These are phyloP conservation scores for Nebria ingens DNA, from an alignment of 1,140 invertebrate genomes.

Conservation along the genomic window DNA sequence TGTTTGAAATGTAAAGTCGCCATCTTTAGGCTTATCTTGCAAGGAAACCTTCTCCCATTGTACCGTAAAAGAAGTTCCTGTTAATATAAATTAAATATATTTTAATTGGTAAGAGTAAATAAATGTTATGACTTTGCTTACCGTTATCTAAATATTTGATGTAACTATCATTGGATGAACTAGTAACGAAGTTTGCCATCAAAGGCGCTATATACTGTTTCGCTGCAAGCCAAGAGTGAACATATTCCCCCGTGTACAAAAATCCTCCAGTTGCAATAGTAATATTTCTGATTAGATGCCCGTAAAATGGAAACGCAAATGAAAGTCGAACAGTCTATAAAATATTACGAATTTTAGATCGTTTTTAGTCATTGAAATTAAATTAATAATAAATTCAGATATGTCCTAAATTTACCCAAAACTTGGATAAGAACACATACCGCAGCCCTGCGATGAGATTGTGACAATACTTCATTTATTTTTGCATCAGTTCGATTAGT, in stretches of 20 bases:
- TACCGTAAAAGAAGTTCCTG: constrained; percentile 80
- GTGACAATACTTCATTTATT: constrained; percentile 63
- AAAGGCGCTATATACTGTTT: constrained; percentile 97
- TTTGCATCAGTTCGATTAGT: constrained; percentile 43
- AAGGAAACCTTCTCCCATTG: constrained; percentile 86
- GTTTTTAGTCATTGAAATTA: neutral
- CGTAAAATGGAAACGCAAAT: constrained; percentile 94
- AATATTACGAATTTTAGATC: constrained; percentile 18
- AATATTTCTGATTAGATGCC: constrained; percentile 77
- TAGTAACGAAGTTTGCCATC: constrained; percentile 99
- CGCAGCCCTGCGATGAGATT: constrained; percentile 77
- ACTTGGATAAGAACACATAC: constrained; percentile 44
- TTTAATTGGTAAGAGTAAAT: no score
- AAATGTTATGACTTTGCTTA: constrained; percentile 39
- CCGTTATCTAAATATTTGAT: constrained; percentile 82
- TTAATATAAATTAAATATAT: constrained; percentile 25
- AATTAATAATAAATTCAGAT: constrained; percentile 3
- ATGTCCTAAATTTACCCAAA: constrained; percentile 3
- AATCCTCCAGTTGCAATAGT: constrained; percentile 98
- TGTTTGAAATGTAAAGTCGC: constrained; percentile 79
- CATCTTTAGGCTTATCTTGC: constrained; percentile 56
- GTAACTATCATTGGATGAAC: constrained; percentile 61
- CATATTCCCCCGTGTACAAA: constrained; percentile 89
- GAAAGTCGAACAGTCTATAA: constrained; percentile 69
- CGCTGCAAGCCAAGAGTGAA: constrained; percentile 94